Conservation (phyloP, 2,113 vertebrate genomes). For the Malurus alboscapulatus region DNA sequence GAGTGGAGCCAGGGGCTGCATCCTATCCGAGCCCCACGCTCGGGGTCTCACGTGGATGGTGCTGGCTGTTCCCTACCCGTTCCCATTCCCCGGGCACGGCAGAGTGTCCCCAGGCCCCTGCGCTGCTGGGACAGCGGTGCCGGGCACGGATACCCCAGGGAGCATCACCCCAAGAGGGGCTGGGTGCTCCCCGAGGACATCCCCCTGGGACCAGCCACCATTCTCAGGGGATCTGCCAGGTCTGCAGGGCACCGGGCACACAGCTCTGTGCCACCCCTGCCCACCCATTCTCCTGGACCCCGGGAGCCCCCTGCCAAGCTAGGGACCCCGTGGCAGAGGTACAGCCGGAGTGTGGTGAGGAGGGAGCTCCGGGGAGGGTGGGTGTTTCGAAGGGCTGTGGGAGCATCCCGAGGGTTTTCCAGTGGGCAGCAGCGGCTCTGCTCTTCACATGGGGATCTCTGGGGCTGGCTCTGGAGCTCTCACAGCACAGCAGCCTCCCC, state of each 20-base stretch:
- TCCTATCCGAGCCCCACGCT: background rate
- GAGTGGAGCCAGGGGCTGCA: background rate
- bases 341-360: background rate
- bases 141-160: background rate
- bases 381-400: background rate
- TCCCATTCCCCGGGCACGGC: background rate
- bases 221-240: background rate
- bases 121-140: background rate
- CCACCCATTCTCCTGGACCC: background rate
- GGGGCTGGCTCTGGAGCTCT: background rate
- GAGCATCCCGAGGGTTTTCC: too few species aligned
- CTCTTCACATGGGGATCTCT: background rate
- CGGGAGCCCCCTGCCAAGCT: background rate
- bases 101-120: background rate
- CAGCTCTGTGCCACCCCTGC: fast-evolving
- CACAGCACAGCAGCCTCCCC: background rate
- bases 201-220: fast-evolving
- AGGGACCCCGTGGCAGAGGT: background rate
- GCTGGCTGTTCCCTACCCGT: background rate
- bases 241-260: background rate
- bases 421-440: background rate
- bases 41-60: background rate
- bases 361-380: background rate
- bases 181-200: background rate
- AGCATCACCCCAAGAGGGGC: fast-evolving